phyloP scores from a whole-genome alignment of 2,888 invertebrate genomes.

The Anthrax anthrax region DNA sequence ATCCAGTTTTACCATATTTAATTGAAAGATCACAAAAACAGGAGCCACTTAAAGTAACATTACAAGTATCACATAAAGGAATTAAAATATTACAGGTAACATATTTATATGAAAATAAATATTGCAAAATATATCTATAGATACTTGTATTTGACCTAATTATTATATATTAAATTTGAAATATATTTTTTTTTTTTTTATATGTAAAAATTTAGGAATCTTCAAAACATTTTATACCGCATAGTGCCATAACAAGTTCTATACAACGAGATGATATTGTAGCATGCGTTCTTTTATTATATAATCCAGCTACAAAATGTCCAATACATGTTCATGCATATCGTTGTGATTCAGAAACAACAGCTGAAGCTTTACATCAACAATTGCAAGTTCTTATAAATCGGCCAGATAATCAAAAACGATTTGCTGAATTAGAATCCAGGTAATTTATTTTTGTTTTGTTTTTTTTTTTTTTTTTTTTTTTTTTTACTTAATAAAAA shows the following conservation, averaged over 20 bases:
- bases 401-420: slow-evolving; percentile 71
- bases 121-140: too few relatives aligned
- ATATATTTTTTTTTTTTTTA: not conserved
- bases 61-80: slow-evolving; percentile 85
- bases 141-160: too few relatives aligned
- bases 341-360: slow-evolving; percentile 86
- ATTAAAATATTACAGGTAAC: slow-evolving; percentile 78
- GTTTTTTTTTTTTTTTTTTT: too few relatives aligned
- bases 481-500: too few relatives aligned
- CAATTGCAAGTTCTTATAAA: slow-evolving; percentile 73
- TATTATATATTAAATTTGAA: not conserved
- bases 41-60: slow-evolving; percentile 79
- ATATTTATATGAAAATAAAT: too few relatives aligned
- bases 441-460: slow-evolving; percentile 29
- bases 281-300: slow-evolving; percentile 80
- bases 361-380: slow-evolving; percentile 72
- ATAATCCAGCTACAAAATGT: slow-evolving; percentile 87
- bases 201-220: slow-evolving; percentile 30
- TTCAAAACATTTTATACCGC: slow-evolving; percentile 88
- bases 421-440: slow-evolving; percentile 65
- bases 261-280: slow-evolving; percentile 86
- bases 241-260: slow-evolving; percentile 83
- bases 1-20: slow-evolving; percentile 71
- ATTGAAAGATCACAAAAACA: slow-evolving; percentile 72
- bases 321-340: slow-evolving; percentile 93